Base-by-base conservation (phyloP, 2,888 invertebrate genomes). In the Epistrophe grossulariae region DNA sequence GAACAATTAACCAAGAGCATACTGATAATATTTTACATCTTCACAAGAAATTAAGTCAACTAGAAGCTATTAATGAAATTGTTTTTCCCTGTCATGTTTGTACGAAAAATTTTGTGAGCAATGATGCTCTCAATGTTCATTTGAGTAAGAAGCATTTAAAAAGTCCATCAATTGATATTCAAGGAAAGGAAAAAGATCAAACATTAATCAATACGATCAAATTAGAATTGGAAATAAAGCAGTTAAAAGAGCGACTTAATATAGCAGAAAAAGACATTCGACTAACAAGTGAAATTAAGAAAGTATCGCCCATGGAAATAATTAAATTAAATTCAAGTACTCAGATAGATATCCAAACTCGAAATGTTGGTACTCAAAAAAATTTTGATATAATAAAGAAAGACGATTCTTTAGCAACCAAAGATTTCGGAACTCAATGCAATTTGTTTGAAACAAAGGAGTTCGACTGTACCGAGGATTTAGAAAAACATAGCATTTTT, bases 161-260 rank as follows among this genome's bases (percentile, higher is more conserved):
- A 71, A 74, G 11, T 7, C 40, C 38, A 13, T 38, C 38, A 64
- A 84, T 19, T 59, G 90, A 66, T 60, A 66, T 28, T n/a, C 88
- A 89, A 52, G 90, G 90, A 11, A 89, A 89, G 55, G 90, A 91
- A 8, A 91, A 93, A 45, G 93, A 93, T 70, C 87, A 90, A 57
- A 93, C 93, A 59, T 91, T 93, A 88, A 93, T 93, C 11, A 95
- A 95, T 90, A 95, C 95, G 2, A 94, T 94, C 55, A 95, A 95
- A 91, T 91, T 96, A 79, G 94, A 95, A 76, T 92, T 94, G 59
- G 95, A 95, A 91, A 95, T 95, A 50, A 95, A 95, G 89, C 94
- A 94, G 48, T 90, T 95, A 10, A 95, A 95, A 89, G 95, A 95
- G 88, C 93, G 95, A 28, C 90, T 95, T 1, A 95, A 95, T 90